Conservation (phyloP, 1,140 invertebrate genomes). For the Lasioglossum albipes region DNA sequence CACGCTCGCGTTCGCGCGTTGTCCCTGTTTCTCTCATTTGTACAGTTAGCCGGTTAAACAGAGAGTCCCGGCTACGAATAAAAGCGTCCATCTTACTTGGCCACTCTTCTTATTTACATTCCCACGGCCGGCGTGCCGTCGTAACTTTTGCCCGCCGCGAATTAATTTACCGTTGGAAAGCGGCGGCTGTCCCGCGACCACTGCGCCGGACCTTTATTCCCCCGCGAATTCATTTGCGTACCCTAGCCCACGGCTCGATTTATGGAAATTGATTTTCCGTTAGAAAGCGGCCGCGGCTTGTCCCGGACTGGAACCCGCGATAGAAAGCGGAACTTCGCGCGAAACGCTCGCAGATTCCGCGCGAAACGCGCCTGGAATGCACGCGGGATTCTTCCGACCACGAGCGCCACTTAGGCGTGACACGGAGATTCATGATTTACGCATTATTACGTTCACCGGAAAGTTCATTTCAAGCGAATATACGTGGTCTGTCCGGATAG, state of each 20-base stretch:
- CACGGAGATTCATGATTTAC: too few relatives aligned
- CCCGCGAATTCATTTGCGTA: conserved; percentile 8
- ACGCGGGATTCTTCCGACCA: too few relatives aligned
- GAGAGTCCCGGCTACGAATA: conserved; percentile 35
- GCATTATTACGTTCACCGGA: too few relatives aligned
- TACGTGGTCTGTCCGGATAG: too few relatives aligned
- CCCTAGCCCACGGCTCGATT: not conserved
- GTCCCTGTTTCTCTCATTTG: conserved; percentile 57
- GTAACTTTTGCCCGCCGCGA: conserved; percentile 18
- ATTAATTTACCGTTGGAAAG: conserved; percentile 36
- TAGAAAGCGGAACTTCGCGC: conserved; percentile 8
- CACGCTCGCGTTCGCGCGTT: conserved; percentile 6
- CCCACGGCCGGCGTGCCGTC: conserved; percentile 20
- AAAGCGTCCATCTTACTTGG: conserved; percentile 29
- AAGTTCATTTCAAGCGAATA: too few relatives aligned
- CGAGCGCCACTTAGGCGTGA: too few relatives aligned
- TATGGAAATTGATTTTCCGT: conserved; percentile 29
- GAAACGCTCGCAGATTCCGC: too few relatives aligned
- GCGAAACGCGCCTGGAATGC: too few relatives aligned
- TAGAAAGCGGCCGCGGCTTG: not conserved
- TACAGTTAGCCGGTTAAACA: conserved; percentile 60
- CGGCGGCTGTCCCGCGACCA: not conserved
- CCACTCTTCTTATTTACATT: conserved; percentile 48
- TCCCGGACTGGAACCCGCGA: not conserved
- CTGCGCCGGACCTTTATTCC: conserved; percentile 8